A percentile compares a stretch with the other conserved stretches of the same genome.
phyloP scores from a whole-genome alignment of 2,888 invertebrate genomes.

The Drosophila niveifrons region DNA sequence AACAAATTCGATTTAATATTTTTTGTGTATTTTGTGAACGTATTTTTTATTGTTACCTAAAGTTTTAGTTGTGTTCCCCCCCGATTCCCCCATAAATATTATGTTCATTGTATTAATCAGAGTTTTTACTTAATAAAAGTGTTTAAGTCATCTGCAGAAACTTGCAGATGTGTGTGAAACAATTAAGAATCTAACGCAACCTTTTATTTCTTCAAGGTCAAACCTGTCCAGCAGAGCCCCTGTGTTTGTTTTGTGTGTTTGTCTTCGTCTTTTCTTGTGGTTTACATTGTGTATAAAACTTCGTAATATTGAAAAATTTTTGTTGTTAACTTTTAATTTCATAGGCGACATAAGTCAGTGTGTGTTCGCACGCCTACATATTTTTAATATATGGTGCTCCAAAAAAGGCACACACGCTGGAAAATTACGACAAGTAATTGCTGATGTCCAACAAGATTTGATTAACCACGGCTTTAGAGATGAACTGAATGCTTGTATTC shows the following conservation, averaged over 20 bases:
- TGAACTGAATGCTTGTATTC: not conserved
- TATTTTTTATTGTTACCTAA: slow-evolving; percentile 2
- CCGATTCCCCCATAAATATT: not conserved
- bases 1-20: not conserved
- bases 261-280: slow-evolving; percentile 2
- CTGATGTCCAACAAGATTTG: slow-evolving; percentile 1
- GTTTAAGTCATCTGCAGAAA: not conserved
- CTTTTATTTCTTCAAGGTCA: slow-evolving; percentile 1
- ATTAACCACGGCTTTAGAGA: not conserved
- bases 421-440: not conserved
- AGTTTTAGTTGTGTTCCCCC: slow-evolving; percentile 1
- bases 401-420: not conserved
- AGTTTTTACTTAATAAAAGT: slow-evolving; percentile 3
- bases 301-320: not conserved
- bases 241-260: not conserved
- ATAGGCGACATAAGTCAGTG: slow-evolving; percentile 1
- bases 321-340: slow-evolving; percentile 5
- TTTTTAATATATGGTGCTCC: slow-evolving; percentile 7
- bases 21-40: not conserved
- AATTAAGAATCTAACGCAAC: not conserved
- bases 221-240: not conserved
- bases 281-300: not conserved
- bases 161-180: not conserved
- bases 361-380: slow-evolving; percentile 3
- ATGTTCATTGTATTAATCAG: slow-evolving; percentile 3